A percentile compares a stretch with the other conserved stretches of the same genome.
Evolutionary conservation across 2,113 vertebrate species (phyloP).

Genomic region (Eurystomus gularis): DNA sequence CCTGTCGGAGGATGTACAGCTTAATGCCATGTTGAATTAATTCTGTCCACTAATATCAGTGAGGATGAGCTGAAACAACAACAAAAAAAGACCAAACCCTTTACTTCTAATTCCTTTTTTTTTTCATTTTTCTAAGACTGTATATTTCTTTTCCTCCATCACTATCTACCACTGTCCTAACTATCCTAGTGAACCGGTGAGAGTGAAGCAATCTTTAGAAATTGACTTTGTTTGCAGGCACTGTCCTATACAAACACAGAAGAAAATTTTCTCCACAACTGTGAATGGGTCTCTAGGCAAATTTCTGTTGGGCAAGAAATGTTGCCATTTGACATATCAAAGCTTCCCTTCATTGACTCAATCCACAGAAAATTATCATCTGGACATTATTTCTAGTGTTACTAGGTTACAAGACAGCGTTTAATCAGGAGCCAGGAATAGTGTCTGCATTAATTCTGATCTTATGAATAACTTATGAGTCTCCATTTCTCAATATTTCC

Average conservation of each 20-base stretch:
- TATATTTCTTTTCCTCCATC: neutral
- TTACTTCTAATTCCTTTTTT: neutral
- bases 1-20: neutral
- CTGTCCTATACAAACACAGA: neutral
- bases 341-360: conserved; percentile 14
- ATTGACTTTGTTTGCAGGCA: neutral
- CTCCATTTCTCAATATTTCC: conserved; percentile 54
- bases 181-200: neutral
- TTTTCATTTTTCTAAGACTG: neutral
- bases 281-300: neutral
- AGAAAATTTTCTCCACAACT: neutral
- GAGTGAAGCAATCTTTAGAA: neutral
- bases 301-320: neutral
- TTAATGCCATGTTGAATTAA: neutral
- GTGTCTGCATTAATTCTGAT: conserved; percentile 44
- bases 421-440: conserved; percentile 54
- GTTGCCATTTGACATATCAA: neutral
- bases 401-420: conserved; percentile 47
- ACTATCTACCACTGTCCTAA: neutral
- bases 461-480: conserved; percentile 51
- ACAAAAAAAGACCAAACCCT: no score
- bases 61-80: neutral
- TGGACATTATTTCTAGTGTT: conserved; percentile 42
- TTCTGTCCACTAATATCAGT: neutral
- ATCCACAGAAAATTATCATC: conserved; percentile 2